Conservation (phyloP, 2,797 vertebrate genomes). For the Phaenicophaeus curvirostris region DNA sequence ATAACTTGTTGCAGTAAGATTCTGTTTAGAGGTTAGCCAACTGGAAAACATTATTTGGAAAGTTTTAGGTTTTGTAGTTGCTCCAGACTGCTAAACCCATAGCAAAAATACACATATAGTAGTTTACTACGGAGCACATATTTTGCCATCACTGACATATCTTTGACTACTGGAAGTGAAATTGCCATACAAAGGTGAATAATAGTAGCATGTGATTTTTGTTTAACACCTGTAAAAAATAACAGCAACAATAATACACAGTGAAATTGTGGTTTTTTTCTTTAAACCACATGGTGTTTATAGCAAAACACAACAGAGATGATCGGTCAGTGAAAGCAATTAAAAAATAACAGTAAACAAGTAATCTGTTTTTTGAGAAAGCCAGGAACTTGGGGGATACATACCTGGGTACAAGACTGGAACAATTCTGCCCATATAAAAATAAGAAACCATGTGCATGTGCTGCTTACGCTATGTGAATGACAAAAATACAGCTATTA, state of each 20-base stretch:
- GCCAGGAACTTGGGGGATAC: neutral
- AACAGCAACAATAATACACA: neutral
- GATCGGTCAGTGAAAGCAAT: neutral
- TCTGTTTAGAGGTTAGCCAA: neutral
- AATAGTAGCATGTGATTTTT: neutral
- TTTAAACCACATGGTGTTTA: neutral
- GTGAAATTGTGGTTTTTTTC: neutral
- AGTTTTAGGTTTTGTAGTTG: neutral
- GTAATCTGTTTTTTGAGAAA: neutral
- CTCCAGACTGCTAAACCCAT: neutral
- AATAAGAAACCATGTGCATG: conserved; percentile 14
- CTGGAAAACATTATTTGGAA: neutral
- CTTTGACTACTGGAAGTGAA: neutral
- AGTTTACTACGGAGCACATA: neutral
- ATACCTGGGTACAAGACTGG: neutral
- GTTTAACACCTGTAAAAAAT: neutral
- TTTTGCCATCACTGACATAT: neutral
- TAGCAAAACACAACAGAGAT: neutral
- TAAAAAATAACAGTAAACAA: neutral
- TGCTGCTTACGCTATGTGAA: neutral
- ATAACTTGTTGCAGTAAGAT: neutral
- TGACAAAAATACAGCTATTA: conserved; percentile 8
- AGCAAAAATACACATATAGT: neutral
- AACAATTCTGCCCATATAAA: neutral
- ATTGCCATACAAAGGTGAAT: neutral